phyloP scores from a whole-genome alignment of 2,888 invertebrate species.

The Xestia c-nigrum region DNA sequence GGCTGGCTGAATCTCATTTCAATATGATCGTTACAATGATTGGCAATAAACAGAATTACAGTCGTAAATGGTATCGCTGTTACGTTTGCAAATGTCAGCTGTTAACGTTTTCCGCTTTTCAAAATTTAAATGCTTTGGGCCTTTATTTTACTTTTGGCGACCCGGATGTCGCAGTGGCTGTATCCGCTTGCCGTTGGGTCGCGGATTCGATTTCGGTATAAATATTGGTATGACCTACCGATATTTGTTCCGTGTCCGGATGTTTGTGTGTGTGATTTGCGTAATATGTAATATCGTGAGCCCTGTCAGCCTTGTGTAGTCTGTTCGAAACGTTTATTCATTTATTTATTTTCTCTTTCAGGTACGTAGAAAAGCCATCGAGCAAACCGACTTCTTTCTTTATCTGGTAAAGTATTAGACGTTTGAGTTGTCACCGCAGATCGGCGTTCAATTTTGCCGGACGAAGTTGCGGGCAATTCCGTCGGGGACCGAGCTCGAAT shows the following conservation, averaged over 20 bases:
- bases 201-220: constrained; percentile 11
- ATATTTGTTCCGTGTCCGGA: constrained; percentile 14
- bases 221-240: constrained; percentile 29
- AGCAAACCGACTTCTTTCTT: constrained; percentile 41
- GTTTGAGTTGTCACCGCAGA: constrained; percentile 68
- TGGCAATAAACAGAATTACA: constrained; percentile 61
- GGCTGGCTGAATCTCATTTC: constrained; percentile 53
- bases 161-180: constrained; percentile 39
- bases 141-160: constrained; percentile 46
- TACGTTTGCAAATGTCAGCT: constrained; percentile 53
- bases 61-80: constrained; percentile 60
- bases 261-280: constrained; percentile 22
- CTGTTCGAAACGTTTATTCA: constrained; percentile 4
- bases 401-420: constrained; percentile 65
- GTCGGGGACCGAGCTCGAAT: constrained; percentile 73
- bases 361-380: constrained; percentile 72
- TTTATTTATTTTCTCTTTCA: constrained; percentile 62
- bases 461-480: constrained; percentile 75
- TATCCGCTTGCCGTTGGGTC: constrained; percentile 24
- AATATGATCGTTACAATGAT: constrained; percentile 64
- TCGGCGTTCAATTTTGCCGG: constrained; percentile 77
- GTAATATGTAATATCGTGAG: neutral
- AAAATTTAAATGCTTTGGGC: constrained; percentile 33
- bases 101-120: constrained; percentile 48
- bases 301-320: neutral